Evolutionary conservation across 1,140 invertebrate genomes (phyloP), one percentile per base, ranked within the genome.

Genomic region (Pseudachorutes palmiensis): DNA sequence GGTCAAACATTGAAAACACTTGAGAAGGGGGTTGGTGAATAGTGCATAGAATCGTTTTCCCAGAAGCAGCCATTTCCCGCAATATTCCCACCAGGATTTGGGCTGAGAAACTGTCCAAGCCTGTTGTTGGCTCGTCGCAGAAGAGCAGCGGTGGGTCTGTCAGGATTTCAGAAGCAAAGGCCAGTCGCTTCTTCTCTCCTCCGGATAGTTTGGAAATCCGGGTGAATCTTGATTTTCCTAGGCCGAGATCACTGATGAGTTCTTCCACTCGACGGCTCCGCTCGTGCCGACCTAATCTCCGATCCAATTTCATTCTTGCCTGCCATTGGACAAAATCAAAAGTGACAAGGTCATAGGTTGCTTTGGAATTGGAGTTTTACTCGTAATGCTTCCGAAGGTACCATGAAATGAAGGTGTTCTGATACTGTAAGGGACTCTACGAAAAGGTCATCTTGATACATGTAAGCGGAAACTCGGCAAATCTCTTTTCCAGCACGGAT

Each of bases 21-120:
- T 88, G 87, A 2, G 90, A 92, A 3, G 89, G 88, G 0, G 91
- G 91, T 75, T 94, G 91, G 79, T 94, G 91, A 33, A 94, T 87
- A 0, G 90, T 89, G 73, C 88, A 89, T 26, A 94, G 83, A 14
- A 93, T 85, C 33, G 89, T 85, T 80, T 89, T 89, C 49, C 84
- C 89, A 58, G 80, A 81, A 51, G 77, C 76, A 1, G 87, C 85
- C 26, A 90, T 77, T 58, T 81, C 78, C 74, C 83, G 78, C 55
- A 94, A 79, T 0, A 87, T 85, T 65, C 84, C 82, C 3, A 91
- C 84, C 1, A 92, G 86, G 12, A 84, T 80, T 36, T 84, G 84
- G 0, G 91, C 89, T 67, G 84, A 88, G 74, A 84, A 91, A 77
- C 88, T 91, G 75, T 94, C 91, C 19, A 94, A 76, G 0, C 90